phyloP scores from a whole-genome alignment of 2,113 vertebrate genomes.

The Craseonycteris thonglongyai region DNA sequence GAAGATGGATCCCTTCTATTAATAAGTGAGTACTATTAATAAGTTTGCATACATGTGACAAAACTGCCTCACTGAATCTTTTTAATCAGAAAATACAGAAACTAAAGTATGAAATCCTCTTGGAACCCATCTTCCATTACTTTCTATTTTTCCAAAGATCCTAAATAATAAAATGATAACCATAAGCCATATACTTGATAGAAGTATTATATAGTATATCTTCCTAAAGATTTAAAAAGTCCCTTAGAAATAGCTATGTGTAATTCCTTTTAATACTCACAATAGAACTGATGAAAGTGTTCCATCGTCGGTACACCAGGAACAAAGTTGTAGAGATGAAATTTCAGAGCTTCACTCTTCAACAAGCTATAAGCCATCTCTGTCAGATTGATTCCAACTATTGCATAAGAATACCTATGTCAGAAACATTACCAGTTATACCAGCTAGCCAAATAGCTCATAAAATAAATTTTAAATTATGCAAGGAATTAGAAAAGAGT shows the following conservation, averaged over 20 bases:
- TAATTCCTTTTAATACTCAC: conserved; percentile 81
- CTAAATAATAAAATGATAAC: neutral
- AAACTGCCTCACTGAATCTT: neutral
- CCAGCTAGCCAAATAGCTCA: neutral
- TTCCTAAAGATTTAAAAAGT: neutral
- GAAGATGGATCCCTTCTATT: neutral
- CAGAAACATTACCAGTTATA: conserved; percentile 12
- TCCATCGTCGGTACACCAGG: conserved; percentile 83
- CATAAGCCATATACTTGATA: neutral
- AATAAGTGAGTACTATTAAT: too few species aligned
- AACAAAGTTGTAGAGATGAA: conserved; percentile 91
- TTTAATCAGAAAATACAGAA: neutral
- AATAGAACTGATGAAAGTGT: conserved; percentile 95
- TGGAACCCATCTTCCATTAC: neutral
- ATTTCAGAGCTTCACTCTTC: conserved; percentile 89
- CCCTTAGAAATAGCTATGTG: neutral
- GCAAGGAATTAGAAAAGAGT: neutral
- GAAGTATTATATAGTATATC: neutral
- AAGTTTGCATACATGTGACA: neutral
- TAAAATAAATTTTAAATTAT: neutral
- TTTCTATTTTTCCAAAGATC: neutral
- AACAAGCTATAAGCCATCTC: conserved; percentile 98
- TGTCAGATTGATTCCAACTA: conserved; percentile 98
- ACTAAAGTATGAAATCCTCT: neutral
- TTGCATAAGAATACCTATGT: conserved; percentile 96